Evolutionary conservation across 1,140 invertebrate genomes (phyloP).

Genomic region (Caenorhabditis remanei): DNA sequence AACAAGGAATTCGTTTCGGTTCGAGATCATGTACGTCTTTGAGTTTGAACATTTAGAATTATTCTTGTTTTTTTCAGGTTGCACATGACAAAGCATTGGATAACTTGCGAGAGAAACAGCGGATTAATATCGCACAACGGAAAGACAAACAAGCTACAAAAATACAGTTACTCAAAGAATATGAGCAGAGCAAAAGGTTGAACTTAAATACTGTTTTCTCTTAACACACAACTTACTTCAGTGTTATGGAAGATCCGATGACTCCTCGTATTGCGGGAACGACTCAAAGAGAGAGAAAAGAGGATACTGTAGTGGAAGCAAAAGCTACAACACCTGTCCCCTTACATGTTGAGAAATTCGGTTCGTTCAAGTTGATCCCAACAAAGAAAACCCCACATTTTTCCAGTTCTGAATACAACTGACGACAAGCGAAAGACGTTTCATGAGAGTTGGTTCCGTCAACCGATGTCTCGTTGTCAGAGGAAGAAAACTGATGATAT

Average conservation of each 20-base stretch:
- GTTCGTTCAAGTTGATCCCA: not conserved
- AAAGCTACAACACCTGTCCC: not conserved
- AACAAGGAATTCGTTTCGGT: not conserved
- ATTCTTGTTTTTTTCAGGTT: not conserved
- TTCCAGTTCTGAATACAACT: conserved; percentile 19
- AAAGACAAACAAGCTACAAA: conserved; percentile 7
- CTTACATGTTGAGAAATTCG: not conserved
- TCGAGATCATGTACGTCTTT: not conserved
- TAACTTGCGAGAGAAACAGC: not conserved
- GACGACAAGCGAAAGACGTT: not conserved
- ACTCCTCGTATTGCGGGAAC: not conserved
- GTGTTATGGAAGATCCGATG: not conserved
- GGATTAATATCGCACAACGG: not conserved
- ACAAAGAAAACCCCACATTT: not conserved
- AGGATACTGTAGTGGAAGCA: not conserved
- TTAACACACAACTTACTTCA: not conserved
- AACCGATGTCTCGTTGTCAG: not conserved
- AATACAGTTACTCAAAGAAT: not conserved
- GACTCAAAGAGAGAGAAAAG: not conserved
- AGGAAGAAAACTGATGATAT: not conserved
- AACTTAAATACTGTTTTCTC: not conserved
- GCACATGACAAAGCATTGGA: not conserved
- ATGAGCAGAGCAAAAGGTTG: conserved; percentile 11
- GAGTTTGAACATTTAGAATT: not conserved
- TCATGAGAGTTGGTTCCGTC: not conserved